These are phyloP conservation scores for Lerista edwardsae DNA, from an alignment of 2,797 vertebrate species.

Conservation along the genomic window DNA sequence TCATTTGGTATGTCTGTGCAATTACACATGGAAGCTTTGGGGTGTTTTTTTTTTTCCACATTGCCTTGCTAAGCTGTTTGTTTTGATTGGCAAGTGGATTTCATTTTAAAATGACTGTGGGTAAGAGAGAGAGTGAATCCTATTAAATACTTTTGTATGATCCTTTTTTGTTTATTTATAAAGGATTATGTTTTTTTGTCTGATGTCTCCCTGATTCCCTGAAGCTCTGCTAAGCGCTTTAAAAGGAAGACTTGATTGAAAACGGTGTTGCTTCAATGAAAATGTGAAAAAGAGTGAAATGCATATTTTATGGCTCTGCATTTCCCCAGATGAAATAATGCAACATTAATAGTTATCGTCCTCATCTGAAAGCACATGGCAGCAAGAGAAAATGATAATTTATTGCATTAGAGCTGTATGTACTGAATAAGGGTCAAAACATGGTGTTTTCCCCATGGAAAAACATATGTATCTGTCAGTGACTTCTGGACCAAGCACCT, in stretches of 20 bases:
- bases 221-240: conserved; percentile 44
- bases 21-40: conserved; percentile 42
- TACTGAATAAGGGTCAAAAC: conserved; percentile 18
- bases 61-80: conserved; percentile 38
- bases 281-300: conserved; percentile 37
- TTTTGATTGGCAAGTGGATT: conserved; percentile 53
- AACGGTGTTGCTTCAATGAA: conserved; percentile 29
- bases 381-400: conserved; percentile 50
- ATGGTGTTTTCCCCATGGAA: conserved; percentile 10
- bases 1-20: conserved; percentile 43
- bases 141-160: conserved; percentile 55
- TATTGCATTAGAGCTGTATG: conserved; percentile 16
- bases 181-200: conserved; percentile 35
- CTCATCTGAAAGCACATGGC: conserved; percentile 15
- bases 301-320: conserved; percentile 36
- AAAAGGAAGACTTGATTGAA: conserved; percentile 50
- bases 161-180: conserved; percentile 27
- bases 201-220: conserved; percentile 49
- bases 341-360: conserved; percentile 44
- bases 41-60: not conserved
- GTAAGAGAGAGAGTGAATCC: conserved; percentile 56
- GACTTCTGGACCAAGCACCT: not conserved
- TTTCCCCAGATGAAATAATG: conserved; percentile 29
- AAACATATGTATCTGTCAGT: not conserved
- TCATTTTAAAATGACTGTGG: conserved; percentile 49